Evolutionary conservation across 1,140 invertebrate species (phyloP).

Genomic region (Apis mellifera): Amel_HAv3.1 CM009932.2:13704001-13704500

Average conservation of each 20-base stretch:
- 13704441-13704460: neutral
- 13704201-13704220: neutral
- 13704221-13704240: neutral
- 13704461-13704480: neutral
- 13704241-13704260: neutral
- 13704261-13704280: neutral
- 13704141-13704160: neutral
- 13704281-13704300: neutral
- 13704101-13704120: neutral
- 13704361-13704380: neutral
- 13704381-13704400: neutral
- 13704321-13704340: too few relatives aligned
- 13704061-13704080: neutral
- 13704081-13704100: neutral
- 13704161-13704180: neutral
- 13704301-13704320: neutral
- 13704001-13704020: neutral
- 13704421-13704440: neutral
- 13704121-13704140: neutral
- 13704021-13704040: neutral
- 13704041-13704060: neutral
- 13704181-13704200: neutral
- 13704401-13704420: neutral
- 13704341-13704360: neutral
- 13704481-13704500: conserved; percentile 5